phyloP scores from a whole-genome alignment of 2,888 invertebrate genomes.

The Drosophila neonasuta region DNA sequence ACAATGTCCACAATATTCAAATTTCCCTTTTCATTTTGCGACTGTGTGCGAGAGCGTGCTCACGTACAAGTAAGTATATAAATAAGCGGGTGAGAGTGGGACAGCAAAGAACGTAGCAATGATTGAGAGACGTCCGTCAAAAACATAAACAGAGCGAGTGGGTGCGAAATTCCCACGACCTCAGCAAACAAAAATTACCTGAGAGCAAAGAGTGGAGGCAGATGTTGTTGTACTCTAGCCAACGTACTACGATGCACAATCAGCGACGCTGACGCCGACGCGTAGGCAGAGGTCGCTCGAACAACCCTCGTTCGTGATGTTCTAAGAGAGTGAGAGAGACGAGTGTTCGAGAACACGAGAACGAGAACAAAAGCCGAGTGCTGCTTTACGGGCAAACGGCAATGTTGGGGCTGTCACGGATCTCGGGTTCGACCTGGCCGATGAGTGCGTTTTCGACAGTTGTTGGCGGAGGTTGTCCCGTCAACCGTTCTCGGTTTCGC shows the following conservation, averaged over 20 bases:
- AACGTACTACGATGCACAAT: not conserved
- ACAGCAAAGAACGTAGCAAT: constrained; percentile 30
- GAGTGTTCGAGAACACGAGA: constrained; percentile 12
- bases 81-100: constrained; percentile 26
- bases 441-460: constrained; percentile 70
- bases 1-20: constrained; percentile 19
- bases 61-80: not conserved
- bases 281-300: constrained; percentile 38
- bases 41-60: not conserved
- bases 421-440: constrained; percentile 53
- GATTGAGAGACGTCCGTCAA: constrained; percentile 46
- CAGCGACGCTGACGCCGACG: constrained; percentile 32
- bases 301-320: constrained; percentile 53
- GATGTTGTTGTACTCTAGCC: constrained; percentile 3
- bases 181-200: constrained; percentile 44
- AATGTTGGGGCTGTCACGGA: constrained; percentile 47
- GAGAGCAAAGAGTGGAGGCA: constrained; percentile 21
- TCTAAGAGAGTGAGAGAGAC: constrained; percentile 32
- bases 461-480: constrained; percentile 71
- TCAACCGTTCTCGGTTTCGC: constrained; percentile 37
- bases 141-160: constrained; percentile 74
- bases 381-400: constrained; percentile 16
- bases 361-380: constrained; percentile 47
- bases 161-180: constrained; percentile 70
- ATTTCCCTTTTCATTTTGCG: constrained; percentile 19